Conservation (phyloP, 2,113 vertebrate species). For the Bombycilla garrulus region DNA sequence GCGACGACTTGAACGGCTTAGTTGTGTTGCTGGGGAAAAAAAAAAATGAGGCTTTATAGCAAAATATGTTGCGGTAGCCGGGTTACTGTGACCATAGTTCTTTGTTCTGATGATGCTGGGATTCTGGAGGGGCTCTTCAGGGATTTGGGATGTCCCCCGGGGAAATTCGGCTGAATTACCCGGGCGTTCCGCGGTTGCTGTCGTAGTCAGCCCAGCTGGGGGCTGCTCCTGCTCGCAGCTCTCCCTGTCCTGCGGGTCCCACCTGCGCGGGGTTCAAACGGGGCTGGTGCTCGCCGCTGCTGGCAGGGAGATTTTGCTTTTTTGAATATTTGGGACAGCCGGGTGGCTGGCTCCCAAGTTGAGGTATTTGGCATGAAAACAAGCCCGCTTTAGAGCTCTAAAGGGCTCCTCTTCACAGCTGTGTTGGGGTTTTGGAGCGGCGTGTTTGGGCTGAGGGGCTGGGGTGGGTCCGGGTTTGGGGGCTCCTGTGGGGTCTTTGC, state of each 20-base stretch:
- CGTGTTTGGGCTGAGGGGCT: rapidly evolving
- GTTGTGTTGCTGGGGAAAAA: not conserved
- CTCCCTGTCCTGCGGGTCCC: not conserved
- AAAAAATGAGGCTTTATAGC: not conserved
- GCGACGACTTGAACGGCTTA: not conserved
- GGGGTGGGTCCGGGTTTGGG: not conserved
- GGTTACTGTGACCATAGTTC: not conserved
- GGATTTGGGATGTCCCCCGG: not conserved
- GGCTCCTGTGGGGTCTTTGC: not conserved
- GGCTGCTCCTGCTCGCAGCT: not conserved
- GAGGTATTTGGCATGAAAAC: not conserved
- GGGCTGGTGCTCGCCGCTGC: not conserved
- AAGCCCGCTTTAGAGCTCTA: rapidly evolving
- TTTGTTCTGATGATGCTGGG: not conserved
- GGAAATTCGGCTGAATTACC: not conserved
- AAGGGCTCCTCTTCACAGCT: not conserved
- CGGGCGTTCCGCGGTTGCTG: not conserved
- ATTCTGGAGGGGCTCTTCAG: not conserved
- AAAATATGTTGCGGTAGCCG: not conserved
- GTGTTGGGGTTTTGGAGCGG: not conserved
- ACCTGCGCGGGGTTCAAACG: not conserved
- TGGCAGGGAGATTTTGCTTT: not conserved
- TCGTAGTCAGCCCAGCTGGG: not conserved
- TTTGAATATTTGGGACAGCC: not conserved
- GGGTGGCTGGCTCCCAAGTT: not conserved